Percentiles rank a stretch among this genome's conserved stretches.
These are phyloP conservation scores for Larimichthys polyactis DNA, from an alignment of 2,113 vertebrate genomes.

Conservation along the genomic window DNA sequence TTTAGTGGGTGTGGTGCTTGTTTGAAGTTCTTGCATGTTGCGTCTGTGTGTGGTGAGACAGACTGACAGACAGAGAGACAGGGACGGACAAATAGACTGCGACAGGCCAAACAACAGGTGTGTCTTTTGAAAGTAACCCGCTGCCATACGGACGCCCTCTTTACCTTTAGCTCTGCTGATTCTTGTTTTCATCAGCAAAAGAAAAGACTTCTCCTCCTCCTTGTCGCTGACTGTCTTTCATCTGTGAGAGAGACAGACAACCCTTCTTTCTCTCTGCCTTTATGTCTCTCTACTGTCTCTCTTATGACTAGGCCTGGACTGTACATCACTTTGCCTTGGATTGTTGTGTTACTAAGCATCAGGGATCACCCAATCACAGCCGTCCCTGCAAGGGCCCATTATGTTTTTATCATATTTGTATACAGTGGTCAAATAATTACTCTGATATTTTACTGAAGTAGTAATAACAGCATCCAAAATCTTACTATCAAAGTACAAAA, in stretches of 20 bases:
- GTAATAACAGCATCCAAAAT: too few species aligned
- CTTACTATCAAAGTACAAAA: too few species aligned
- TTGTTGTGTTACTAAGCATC: conserved; percentile 23
- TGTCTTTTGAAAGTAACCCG: conserved; percentile 81
- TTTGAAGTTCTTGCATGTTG: conserved; percentile 83
- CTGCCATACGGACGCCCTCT: conserved; percentile 74
- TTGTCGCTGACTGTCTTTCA: conserved; percentile 78
- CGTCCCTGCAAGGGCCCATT: background rate
- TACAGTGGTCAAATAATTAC: background rate
- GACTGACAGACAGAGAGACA: conserved; percentile 71
- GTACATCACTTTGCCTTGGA: conserved; percentile 3
- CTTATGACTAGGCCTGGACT: conserved; percentile 54
- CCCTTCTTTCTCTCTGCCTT: conserved; percentile 65
- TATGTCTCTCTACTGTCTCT: conserved; percentile 73
- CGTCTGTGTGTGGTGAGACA: conserved; percentile 79
- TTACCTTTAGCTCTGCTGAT: conserved; percentile 82
- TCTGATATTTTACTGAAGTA: background rate
- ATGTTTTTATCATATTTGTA: background rate
- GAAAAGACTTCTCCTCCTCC: conserved; percentile 83
- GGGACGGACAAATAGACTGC: conserved; percentile 63
- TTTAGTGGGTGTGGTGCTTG: conserved; percentile 75
- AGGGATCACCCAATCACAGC: conserved; percentile 29
- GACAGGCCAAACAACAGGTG: conserved; percentile 86
- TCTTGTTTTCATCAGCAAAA: conserved; percentile 84
- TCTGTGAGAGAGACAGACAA: conserved; percentile 75